phyloP scores from a whole-genome alignment of 2,888 invertebrate species.

The Unio pictorum region DNA sequence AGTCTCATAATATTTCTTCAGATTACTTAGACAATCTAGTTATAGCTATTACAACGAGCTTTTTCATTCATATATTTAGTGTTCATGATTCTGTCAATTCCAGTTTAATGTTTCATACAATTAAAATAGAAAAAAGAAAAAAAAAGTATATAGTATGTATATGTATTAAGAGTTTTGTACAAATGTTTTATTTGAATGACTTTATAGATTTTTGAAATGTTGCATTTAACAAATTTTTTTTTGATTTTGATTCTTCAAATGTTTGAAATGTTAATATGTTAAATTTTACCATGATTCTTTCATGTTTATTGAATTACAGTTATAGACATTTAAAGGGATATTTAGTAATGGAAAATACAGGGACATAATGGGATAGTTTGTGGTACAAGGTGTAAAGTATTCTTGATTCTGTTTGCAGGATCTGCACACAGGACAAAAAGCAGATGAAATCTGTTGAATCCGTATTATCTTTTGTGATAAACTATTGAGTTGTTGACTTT shows the following conservation, averaged over 20 bases:
- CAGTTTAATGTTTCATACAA: constrained; percentile 48
- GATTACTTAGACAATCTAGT: constrained; percentile 59
- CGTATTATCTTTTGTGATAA: too few species aligned
- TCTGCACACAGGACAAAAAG: too few species aligned
- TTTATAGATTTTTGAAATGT: constrained; percentile 56
- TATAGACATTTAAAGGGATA: constrained; percentile 29
- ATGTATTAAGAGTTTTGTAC: constrained; percentile 37
- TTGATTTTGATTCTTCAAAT: constrained; percentile 48
- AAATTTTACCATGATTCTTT: constrained; percentile 51
- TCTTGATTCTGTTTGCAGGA: too few species aligned
- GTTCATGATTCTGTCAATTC: constrained; percentile 58
- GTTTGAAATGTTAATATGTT: constrained; percentile 32
- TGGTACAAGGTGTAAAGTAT: too few species aligned
- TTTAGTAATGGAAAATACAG: too few species aligned
- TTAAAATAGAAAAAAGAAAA: constrained; percentile 34
- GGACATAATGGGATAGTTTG: too few species aligned
- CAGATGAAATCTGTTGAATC: too few species aligned
- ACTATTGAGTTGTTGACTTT: too few species aligned
- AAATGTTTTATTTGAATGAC: constrained; percentile 54
- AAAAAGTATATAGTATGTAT: constrained; percentile 23
- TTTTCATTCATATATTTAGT: constrained; percentile 51
- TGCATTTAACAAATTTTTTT: constrained; percentile 46
- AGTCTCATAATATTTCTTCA: constrained; percentile 39
- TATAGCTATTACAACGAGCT: constrained; percentile 59
- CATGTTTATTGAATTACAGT: constrained; percentile 35